phyloP scores from a whole-genome alignment of 2,113 vertebrate genomes.

The Mormoops blainvillei region DNA sequence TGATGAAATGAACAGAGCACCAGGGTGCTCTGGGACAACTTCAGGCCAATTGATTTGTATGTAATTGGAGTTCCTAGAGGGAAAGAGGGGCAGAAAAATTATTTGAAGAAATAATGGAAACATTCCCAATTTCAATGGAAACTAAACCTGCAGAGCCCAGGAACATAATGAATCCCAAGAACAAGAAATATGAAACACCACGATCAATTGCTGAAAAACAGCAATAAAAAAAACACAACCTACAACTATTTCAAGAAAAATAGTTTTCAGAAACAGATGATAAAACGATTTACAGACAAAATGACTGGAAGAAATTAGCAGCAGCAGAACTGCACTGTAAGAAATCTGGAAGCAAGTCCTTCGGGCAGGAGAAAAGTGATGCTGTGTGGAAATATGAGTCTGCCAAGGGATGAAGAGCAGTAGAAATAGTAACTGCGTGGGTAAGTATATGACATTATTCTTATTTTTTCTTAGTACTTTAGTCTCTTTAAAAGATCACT shows the following conservation, averaged over 20 bases:
- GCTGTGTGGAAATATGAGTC: not conserved
- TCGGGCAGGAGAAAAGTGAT: no score
- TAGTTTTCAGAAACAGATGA: not conserved
- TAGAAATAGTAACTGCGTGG: not conserved
- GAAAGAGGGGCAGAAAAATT: not conserved
- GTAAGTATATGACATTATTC: not conserved
- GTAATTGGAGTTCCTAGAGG: not conserved
- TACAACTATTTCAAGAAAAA: not conserved
- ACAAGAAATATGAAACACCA: not conserved
- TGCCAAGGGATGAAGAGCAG: not conserved
- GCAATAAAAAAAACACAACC: not conserved
- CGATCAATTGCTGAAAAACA: not conserved
- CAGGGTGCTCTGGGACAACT: not conserved
- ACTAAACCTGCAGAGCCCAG: not conserved
- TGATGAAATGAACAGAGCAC: not conserved
- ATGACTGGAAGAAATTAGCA: not conserved
- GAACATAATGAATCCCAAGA: not conserved
- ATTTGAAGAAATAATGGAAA: not conserved
- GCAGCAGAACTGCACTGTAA: not conserved
- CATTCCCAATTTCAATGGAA: not conserved
- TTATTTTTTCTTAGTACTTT: not conserved
- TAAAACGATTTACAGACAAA: not conserved
- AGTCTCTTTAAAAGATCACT: not conserved
- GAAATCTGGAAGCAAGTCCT: not conserved
- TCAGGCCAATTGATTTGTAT: not conserved